Evolutionary conservation across 2,888 invertebrate species (phyloP).

Genomic region (Nemoura dubitans): DNA sequence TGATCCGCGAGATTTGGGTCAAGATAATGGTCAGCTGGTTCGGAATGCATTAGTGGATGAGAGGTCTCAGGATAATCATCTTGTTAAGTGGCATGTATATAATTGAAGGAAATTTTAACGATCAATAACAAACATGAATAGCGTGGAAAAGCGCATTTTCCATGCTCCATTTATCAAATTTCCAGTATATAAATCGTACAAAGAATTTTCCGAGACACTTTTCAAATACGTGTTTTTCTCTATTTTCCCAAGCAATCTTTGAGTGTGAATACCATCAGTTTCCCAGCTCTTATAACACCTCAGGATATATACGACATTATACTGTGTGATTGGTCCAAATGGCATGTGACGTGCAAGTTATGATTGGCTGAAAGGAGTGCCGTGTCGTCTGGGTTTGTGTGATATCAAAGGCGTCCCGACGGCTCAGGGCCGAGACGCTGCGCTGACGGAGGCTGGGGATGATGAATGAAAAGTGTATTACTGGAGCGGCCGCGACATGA

Average conservation of each 20-base stretch:
- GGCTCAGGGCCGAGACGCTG: background rate
- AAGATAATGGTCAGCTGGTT: background rate
- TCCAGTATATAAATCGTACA: background rate
- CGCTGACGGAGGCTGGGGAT: no score
- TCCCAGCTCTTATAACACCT: background rate
- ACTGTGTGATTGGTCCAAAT: background rate
- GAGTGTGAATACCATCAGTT: background rate
- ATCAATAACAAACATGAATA: background rate
- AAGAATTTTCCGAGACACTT: background rate
- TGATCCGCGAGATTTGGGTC: background rate
- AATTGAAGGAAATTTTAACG: background rate
- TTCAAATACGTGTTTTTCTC: background rate
- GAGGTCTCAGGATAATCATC: no score
- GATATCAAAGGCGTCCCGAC: background rate
- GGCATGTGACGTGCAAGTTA: background rate
- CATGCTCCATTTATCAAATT: background rate
- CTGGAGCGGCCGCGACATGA: background rate
- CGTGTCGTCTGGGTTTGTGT: background rate
- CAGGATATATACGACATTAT: no score
- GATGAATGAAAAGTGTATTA: background rate
- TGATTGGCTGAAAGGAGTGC: slow-evolving; percentile 7
- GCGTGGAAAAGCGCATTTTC: background rate
- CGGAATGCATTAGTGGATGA: no score
- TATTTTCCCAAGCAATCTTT: background rate
- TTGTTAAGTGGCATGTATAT: no score